Conservation (phyloP, 2,113 vertebrate species). For the Pardalotus punctatus region DNA sequence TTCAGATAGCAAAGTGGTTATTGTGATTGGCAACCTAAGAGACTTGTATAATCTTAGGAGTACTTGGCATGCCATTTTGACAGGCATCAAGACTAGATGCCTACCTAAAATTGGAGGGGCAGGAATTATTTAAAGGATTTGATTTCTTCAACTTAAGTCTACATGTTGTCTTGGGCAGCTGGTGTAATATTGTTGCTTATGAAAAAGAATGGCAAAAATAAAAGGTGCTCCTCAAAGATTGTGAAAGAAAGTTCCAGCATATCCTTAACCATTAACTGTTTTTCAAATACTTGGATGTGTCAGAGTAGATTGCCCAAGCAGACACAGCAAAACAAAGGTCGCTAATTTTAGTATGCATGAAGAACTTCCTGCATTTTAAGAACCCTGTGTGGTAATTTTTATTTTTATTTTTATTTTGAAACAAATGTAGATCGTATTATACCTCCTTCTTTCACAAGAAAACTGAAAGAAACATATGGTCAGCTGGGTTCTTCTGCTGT, state of each 20-base stretch:
- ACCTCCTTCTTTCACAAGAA: constrained; percentile 91
- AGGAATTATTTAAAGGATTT: background rate
- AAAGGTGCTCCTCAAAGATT: background rate
- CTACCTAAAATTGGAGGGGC: background rate
- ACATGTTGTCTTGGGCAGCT: background rate
- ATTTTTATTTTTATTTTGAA: background rate
- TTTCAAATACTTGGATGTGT: background rate
- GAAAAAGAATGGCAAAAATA: background rate
- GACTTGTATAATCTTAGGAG: background rate
- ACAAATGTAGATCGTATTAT: constrained; percentile 86
- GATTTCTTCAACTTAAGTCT: background rate
- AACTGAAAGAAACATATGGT: constrained; percentile 82
- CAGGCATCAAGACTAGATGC: background rate
- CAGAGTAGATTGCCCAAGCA: background rate
- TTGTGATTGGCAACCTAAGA: background rate
- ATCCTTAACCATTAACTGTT: background rate
- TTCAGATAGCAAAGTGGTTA: background rate
- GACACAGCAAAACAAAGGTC: background rate
- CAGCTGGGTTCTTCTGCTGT: constrained; percentile 78
- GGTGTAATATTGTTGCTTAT: background rate
- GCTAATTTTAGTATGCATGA: background rate
- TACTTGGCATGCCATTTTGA: background rate
- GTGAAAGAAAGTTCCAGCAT: background rate
- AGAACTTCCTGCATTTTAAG: background rate
- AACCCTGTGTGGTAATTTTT: background rate